These are phyloP conservation scores for Bombus consobrinus DNA, from an alignment of 1,140 invertebrate genomes.

Conservation along the genomic window DNA sequence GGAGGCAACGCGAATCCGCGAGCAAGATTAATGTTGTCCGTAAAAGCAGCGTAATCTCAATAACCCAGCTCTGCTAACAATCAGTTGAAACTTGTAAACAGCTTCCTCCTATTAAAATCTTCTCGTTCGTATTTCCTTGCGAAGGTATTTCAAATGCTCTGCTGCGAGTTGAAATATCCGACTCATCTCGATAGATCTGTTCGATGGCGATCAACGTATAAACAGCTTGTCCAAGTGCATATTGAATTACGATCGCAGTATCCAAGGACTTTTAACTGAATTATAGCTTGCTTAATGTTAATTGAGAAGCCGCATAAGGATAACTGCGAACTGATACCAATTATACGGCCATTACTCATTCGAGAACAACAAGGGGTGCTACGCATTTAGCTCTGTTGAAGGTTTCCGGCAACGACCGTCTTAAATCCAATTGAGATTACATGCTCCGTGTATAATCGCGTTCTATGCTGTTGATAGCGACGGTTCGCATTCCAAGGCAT, in stretches of 20 bases:
- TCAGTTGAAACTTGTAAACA: not conserved
- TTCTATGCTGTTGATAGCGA: not conserved
- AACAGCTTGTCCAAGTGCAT: not conserved
- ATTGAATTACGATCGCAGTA: slow-evolving; percentile 15
- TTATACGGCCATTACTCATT: slow-evolving; percentile 38
- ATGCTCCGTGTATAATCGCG: not conserved
- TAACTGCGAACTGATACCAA: slow-evolving; percentile 47
- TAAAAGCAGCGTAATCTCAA: slow-evolving; percentile 1
- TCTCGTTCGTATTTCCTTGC: not conserved
- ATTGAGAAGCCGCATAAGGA: slow-evolving; percentile 27
- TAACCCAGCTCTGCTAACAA: not conserved
- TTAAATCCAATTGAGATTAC: slow-evolving; percentile 2
- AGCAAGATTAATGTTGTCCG: slow-evolving; percentile 17
- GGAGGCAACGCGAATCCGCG: not conserved
- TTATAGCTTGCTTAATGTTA: slow-evolving; percentile 47
- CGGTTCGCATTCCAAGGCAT: not conserved
- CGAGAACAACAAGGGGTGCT: slow-evolving; percentile 9
- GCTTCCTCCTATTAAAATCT: no score
- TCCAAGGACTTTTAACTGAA: slow-evolving; percentile 39
- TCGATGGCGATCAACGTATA: not conserved
- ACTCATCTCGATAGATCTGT: not conserved
- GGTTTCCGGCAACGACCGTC: slow-evolving; percentile 15
- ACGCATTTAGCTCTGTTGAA: slow-evolving; percentile 19
- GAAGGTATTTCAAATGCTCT: not conserved
- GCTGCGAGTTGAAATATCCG: no score